Percentiles rank a stretch among this genome's conserved stretches.
Conservation (phyloP, 2,113 vertebrate genomes). For the Microcebus murinus region DNA sequence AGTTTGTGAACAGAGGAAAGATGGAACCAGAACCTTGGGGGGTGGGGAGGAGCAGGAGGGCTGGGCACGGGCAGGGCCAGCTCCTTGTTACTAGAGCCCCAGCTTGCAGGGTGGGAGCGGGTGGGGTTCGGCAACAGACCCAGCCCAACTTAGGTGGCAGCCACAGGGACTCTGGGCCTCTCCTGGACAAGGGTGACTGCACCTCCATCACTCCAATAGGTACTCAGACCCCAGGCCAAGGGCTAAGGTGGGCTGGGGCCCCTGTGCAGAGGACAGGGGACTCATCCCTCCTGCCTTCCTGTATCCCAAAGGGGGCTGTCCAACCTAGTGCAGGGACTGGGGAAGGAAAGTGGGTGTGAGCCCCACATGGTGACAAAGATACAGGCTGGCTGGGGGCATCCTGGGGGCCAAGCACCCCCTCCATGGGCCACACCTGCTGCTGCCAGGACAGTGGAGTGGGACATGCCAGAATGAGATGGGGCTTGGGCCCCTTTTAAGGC, state of each 20-base stretch:
- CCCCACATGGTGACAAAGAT: neutral
- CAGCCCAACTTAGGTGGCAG: neutral
- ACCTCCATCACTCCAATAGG: neutral
- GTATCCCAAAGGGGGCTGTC: neutral
- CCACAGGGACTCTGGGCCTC: neutral
- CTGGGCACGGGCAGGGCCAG: conserved; percentile 24
- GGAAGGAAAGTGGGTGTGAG: neutral
- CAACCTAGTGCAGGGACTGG: neutral
- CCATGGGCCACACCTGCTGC: neutral
- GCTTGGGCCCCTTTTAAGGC: conserved; percentile 72
- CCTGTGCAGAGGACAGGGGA: neutral
- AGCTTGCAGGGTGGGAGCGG: neutral
- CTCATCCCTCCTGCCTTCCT: neutral
- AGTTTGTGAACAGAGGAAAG: conserved; percentile 87
- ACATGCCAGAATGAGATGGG: conserved; percentile 28
- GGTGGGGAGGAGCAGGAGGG: conserved; percentile 45
- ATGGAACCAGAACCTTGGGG: conserved; percentile 79
- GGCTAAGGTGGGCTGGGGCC: neutral
- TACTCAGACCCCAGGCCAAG: neutral
- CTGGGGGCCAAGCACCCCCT: neutral
- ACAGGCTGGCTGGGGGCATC: neutral
- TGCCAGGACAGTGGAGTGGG: neutral
- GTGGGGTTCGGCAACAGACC: neutral
- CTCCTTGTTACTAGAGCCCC: conserved; percentile 57
- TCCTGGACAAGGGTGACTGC: neutral